Percentiles rank a stretch among this genome's conserved stretches.
Evolutionary conservation across 2,888 invertebrate genomes (phyloP).

Genomic region (Eupeodes latifasciatus): DNA sequence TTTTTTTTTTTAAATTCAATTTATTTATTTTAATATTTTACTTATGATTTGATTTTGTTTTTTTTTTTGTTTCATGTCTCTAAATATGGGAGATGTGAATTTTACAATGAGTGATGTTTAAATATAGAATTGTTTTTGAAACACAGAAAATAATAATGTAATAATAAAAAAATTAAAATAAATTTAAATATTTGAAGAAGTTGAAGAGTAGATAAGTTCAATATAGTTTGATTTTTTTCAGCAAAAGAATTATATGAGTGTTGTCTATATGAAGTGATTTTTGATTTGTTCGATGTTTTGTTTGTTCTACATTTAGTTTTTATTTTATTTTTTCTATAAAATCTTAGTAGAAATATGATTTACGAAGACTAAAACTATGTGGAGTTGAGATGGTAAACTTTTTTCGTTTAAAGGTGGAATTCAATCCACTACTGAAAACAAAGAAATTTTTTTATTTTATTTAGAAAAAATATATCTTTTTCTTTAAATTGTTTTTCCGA

Average conservation of each 20-base stretch:
- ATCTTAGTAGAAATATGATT: conserved; percentile 63
- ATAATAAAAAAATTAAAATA: conserved; percentile 32
- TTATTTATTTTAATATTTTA: conserved; percentile 33
- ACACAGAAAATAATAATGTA: conserved; percentile 19
- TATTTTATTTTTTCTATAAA: not conserved
- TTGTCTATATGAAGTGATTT: conserved; percentile 64
- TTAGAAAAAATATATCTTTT: conserved; percentile 16
- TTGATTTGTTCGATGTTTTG: not conserved
- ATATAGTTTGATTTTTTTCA: conserved; percentile 18
- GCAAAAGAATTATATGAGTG: conserved; percentile 4
- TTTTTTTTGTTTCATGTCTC: conserved; percentile 22
- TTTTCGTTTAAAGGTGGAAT: conserved; percentile 68
- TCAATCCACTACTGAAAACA: conserved; percentile 71
- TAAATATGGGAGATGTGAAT: conserved; percentile 52
- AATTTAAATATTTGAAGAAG: conserved; percentile 21
- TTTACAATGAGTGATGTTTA: conserved; percentile 71
- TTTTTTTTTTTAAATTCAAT: conserved; percentile 51
- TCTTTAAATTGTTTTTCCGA: conserved; percentile 9
- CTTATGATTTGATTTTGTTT: conserved; percentile 31
- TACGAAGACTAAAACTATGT: conserved; percentile 66
- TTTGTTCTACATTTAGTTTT: conserved; percentile 3
- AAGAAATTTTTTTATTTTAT: conserved; percentile 48
- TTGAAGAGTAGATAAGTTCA: conserved; percentile 12
- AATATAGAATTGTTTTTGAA: not conserved
- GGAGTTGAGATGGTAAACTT: conserved; percentile 66